Conservation (phyloP, 2,113 vertebrate species). For the Leptosomus discolor region DNA sequence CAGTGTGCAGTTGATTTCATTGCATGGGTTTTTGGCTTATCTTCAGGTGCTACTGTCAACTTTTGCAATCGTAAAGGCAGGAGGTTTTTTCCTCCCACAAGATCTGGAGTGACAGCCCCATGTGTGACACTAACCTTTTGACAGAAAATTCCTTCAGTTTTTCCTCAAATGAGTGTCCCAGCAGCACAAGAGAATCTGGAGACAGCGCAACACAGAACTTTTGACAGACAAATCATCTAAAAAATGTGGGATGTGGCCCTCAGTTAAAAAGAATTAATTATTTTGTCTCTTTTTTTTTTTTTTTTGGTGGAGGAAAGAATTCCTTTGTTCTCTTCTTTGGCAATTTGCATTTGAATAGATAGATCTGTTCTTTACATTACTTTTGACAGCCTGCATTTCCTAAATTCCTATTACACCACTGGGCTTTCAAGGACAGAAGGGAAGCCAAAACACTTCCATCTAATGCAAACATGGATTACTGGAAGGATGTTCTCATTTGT, state of each 20-base stretch:
- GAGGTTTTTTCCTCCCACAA: neutral
- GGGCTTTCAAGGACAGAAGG: slow-evolving; percentile 53
- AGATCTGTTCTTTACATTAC: slow-evolving; percentile 57
- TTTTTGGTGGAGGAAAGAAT: neutral
- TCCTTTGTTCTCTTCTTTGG: slow-evolving; percentile 26
- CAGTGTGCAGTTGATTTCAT: neutral
- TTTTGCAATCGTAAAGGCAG: neutral
- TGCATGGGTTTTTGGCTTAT: neutral
- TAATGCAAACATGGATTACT: slow-evolving; percentile 63
- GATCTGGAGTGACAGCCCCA: neutral
- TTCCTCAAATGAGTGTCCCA: neutral
- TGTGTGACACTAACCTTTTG: neutral
- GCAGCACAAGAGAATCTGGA: neutral
- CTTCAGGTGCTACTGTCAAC: neutral
- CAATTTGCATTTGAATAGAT: slow-evolving; percentile 50
- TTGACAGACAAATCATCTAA: neutral
- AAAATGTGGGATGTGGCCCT: neutral
- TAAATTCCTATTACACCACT: slow-evolving; percentile 58
- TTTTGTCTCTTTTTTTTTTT: neutral
- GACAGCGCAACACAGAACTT: neutral
- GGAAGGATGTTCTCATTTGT: slow-evolving; percentile 61
- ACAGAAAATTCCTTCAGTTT: neutral
- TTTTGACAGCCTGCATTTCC: slow-evolving; percentile 57
- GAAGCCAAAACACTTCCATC: slow-evolving; percentile 58
- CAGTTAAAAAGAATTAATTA: neutral